Base-by-base conservation (phyloP, 2,797 vertebrate genomes). In the Leucoraja ocellata region DNA sequence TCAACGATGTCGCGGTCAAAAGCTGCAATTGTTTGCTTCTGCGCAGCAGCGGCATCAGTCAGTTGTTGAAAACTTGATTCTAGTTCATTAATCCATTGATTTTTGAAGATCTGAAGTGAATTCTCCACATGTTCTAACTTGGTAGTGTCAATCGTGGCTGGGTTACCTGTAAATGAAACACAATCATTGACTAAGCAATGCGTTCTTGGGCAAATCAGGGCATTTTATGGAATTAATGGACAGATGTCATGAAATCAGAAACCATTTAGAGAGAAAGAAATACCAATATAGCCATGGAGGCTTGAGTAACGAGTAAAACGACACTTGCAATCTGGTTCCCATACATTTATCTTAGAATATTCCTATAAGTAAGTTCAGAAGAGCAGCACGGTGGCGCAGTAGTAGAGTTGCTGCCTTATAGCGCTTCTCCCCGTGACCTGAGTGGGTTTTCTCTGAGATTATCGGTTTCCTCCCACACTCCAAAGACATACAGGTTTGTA, bases 1-100 rank as follows among this genome's bases (percentile, higher is more conserved):
- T 94, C 95, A 1, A 96, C 95, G 0, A 99, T 98, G 95, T 97
- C 97, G 10, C 0, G 93, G 86, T 98, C 95, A 94, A 99, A 95
- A 0, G 0, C 32, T 16, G 0, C 28, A 54, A 98, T 95, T 18
- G 91, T 95, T n/a, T 94, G 94, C 81, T 93, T 96, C 94, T 98
- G 97, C 1, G 93, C 94, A 0, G 3, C 93, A 0, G 97, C 97
- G 36, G 94, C 95, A 54, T 96, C 94, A 94, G 97, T 96, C 94
- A 98, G 95, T 61, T 96, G 95, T 0, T 0, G 73, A 95, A 99
- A 94, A 58, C 96, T 95, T 0, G 95, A 96, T 95, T 94, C 95
- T 94, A 99, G 96, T 4, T 94, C 93, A 0, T 0, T 94, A n/a
- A 96, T 96, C 71, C 98, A 94, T 0, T 96, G 94, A 1, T 0